Conservation (phyloP, 2,888 invertebrate species). For the Ommatoiulus sabulosus region DNA sequence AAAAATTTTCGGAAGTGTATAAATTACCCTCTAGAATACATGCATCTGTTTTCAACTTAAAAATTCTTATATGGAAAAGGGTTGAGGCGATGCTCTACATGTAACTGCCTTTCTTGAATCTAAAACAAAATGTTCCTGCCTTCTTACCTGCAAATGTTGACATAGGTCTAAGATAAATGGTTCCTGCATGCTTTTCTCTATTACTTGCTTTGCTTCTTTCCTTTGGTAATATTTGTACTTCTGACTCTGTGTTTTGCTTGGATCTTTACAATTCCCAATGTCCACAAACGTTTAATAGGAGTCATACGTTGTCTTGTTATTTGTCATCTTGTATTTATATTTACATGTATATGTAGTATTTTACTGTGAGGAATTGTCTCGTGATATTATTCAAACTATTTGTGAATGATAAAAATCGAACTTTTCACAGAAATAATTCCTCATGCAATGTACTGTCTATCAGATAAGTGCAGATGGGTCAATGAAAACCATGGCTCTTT, state of each 20-base stretch:
- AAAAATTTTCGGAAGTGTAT: not conserved
- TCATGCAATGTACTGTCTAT: not conserved
- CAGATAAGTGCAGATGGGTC: not conserved
- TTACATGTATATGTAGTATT: not conserved
- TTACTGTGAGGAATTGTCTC: not conserved
- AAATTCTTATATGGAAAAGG: conserved; percentile 33
- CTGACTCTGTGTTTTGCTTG: not conserved
- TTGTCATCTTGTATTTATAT: not conserved
- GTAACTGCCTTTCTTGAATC: not conserved
- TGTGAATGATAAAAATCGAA: not conserved
- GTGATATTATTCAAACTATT: not conserved
- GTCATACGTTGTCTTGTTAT: not conserved
- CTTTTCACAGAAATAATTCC: not conserved
- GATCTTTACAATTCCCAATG: not conserved
- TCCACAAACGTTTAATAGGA: not conserved
- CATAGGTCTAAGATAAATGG: not conserved
- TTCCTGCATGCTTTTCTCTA: not conserved
- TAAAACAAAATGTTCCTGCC: not conserved
- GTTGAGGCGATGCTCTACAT: conserved; percentile 51
- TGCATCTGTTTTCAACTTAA: conserved; percentile 5
- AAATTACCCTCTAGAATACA: not conserved
- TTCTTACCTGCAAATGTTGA: not conserved
- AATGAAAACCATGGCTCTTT: not conserved
- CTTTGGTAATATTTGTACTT: not conserved
- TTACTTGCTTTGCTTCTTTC: not conserved